Evolutionary conservation across 2,888 invertebrate genomes (phyloP).

Genomic region (Drosophila neutralis): DNA sequence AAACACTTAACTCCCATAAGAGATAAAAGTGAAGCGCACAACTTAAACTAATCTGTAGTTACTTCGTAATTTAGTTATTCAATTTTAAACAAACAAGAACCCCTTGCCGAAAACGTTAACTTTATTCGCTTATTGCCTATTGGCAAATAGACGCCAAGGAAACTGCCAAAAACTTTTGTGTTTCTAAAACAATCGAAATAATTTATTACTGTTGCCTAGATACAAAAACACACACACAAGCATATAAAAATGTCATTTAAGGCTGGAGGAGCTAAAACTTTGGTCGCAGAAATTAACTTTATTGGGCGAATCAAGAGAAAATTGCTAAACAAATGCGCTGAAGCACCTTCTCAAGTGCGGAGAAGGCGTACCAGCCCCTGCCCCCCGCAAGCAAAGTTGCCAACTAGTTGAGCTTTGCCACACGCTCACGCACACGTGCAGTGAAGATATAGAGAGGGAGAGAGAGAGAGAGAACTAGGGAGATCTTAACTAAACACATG

Average conservation of each 20-base stretch:
- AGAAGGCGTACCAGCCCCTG: neutral
- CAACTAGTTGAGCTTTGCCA: constrained; percentile 68
- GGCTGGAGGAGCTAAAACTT: constrained; percentile 51
- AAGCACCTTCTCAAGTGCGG: constrained; percentile 68
- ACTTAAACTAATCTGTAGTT: constrained; percentile 4
- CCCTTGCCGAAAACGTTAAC: constrained; percentile 3
- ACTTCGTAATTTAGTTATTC: constrained; percentile 39
- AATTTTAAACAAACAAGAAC: constrained; percentile 20
- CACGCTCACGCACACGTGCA: constrained; percentile 5
- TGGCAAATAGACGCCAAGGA: constrained; percentile 19
- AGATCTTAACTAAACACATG: constrained; percentile 71
- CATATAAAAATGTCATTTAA: constrained; percentile 71
- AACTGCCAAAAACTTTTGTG: constrained; percentile 39
- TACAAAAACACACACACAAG: constrained; percentile 12
- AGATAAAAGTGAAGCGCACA: neutral
- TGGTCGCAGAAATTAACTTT: constrained; percentile 71
- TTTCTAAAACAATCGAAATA: constrained; percentile 68
- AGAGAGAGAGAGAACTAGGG: constrained; percentile 5
- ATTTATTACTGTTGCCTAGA: constrained; percentile 55
- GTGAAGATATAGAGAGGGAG: neutral
- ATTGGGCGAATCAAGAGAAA: constrained; percentile 77
- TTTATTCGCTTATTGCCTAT: constrained; percentile 22
- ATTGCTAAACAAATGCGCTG: constrained; percentile 76
- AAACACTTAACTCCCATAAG: neutral
- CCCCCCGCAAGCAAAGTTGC: constrained; percentile 46